A percentile compares a stretch with the other conserved stretches of the same genome.
phyloP scores from a whole-genome alignment of 2,888 invertebrate genomes.

The Andricus curvator region DNA sequence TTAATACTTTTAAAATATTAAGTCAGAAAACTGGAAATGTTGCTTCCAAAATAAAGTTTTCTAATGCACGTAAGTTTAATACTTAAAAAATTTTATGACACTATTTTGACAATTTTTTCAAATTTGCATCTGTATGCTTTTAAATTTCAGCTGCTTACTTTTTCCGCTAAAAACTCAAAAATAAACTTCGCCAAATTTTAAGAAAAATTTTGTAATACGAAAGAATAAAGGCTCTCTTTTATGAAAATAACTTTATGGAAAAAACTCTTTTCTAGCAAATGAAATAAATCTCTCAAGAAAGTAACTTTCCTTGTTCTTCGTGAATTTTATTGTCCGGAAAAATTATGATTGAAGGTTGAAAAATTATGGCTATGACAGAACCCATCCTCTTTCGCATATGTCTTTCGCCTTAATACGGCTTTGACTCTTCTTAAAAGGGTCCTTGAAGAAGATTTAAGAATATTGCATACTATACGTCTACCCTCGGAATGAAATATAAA shows the following conservation, averaged over 20 bases:
- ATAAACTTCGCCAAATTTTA: too few species aligned
- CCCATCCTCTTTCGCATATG: neutral
- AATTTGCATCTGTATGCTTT: too few species aligned
- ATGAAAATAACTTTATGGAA: neutral
- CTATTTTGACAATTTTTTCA: too few species aligned
- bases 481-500: neutral
- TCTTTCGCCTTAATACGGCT: neutral
- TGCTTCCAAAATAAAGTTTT: too few species aligned
- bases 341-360: neutral
- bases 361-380: neutral
- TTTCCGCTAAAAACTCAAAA: too few species aligned
- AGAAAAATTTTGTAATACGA: neutral
- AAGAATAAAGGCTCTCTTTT: neutral
- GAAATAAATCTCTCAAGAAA: neutral
- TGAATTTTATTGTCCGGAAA: neutral
- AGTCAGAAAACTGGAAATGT: too few species aligned
- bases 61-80: too few species aligned
- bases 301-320: neutral
- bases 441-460: neutral
- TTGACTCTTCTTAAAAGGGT: neutral
- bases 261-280: neutral
- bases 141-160: too few species aligned
- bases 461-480: neutral
- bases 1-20: too few species aligned
- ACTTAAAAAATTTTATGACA: too few species aligned